phyloP scores from a whole-genome alignment of 2,797 vertebrate species.

The Lacerta viridis region DNA sequence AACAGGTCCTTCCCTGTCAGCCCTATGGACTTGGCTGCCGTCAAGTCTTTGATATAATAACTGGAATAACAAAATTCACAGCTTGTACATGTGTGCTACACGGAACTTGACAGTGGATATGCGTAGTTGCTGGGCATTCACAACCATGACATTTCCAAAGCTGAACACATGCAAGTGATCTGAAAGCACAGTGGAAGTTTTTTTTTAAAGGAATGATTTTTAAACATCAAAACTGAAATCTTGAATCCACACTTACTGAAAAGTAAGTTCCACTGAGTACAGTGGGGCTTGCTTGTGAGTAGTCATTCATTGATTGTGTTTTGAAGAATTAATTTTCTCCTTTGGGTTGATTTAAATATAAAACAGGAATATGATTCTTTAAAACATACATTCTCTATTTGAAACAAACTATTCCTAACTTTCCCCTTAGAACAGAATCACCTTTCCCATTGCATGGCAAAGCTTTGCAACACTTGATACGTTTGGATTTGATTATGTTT shows the following conservation, averaged over 20 bases:
- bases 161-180: not conserved
- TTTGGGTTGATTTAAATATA: not conserved
- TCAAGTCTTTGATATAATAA: not conserved
- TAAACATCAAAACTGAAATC: not conserved
- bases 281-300: not conserved
- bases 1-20: not conserved
- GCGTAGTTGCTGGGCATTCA: not conserved
- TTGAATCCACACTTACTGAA: not conserved
- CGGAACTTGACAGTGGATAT: not conserved
- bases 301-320: too few species aligned
- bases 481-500: not conserved
- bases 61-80: not conserved
- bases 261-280: not conserved
- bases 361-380: not conserved
- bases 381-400: not conserved
- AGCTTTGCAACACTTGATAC: rapidly evolving
- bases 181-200: not conserved
- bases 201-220: not conserved
- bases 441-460: not conserved
- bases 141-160: not conserved
- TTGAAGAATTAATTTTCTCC: not conserved
- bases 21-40: not conserved
- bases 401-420: not conserved
- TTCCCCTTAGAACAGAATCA: not conserved
- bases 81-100: not conserved